phyloP scores from a whole-genome alignment of 2,888 invertebrate species.

The Nomada hirtipes region DNA sequence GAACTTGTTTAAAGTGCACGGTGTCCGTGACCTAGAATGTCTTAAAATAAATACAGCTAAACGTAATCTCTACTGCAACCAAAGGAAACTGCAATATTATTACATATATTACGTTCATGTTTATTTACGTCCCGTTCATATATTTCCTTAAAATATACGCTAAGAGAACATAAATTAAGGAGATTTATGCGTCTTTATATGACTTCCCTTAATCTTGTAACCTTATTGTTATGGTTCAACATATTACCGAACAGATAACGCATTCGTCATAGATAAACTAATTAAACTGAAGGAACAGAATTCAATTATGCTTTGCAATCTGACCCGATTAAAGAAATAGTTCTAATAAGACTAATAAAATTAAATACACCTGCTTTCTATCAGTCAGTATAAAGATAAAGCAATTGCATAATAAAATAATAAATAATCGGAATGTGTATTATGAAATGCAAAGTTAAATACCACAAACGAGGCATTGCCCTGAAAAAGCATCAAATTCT shows the following conservation, averaged over 20 bases:
- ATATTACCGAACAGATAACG: neutral
- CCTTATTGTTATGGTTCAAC: neutral
- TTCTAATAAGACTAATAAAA: too few species aligned
- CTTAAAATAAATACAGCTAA: constrained; percentile 2
- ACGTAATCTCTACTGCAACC: neutral
- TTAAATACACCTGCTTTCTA: too few species aligned
- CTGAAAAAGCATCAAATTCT: too few species aligned
- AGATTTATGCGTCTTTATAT: neutral
- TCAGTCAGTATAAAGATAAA: too few species aligned
- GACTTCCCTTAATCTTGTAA: neutral
- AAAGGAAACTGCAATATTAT: neutral
- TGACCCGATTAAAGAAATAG: too few species aligned
- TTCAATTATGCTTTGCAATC: neutral
- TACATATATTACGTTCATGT: neutral
- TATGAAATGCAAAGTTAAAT: too few species aligned
- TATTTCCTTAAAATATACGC: neutral
- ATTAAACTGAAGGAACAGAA: neutral
- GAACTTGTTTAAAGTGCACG: neutral
- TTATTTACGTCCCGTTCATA: neutral
- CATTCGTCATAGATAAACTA: neutral
- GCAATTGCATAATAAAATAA: too few species aligned
- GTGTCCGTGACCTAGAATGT: neutral
- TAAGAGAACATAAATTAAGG: neutral
- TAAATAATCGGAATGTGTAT: too few species aligned
- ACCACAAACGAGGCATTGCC: too few species aligned